These are phyloP conservation scores for Epinephelus moara DNA, from an alignment of 2,113 vertebrate species.

Conservation along the genomic window DNA sequence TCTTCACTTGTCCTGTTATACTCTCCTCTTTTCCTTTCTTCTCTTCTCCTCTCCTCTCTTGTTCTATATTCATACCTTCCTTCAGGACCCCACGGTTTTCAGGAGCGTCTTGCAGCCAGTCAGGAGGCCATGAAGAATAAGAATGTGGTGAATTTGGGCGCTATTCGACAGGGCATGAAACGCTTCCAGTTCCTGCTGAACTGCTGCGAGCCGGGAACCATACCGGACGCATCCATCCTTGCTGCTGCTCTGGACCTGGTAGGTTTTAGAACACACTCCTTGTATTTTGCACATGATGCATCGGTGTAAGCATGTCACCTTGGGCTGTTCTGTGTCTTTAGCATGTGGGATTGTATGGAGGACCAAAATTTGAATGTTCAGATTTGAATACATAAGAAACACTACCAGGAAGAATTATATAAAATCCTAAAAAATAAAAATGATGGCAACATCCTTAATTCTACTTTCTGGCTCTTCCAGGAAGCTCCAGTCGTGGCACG, in stretches of 20 bases:
- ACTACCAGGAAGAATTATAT: no score
- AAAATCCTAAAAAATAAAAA: no score
- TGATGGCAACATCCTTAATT: not conserved
- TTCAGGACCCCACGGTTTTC: slow-evolving; percentile 94
- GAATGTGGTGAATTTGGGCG: slow-evolving; percentile 96
- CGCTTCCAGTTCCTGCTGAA: slow-evolving; percentile 98
- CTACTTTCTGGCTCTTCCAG: slow-evolving; percentile 74
- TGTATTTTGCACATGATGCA: no score
- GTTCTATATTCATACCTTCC: slow-evolving; percentile 8
- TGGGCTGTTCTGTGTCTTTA: no score
- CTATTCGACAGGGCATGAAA: slow-evolving; percentile 99
- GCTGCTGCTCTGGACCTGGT: slow-evolving; percentile 97
- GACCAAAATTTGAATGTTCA: no score
- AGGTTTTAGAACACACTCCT: not conserved
- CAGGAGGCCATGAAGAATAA: slow-evolving; percentile 97
- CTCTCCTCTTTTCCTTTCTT: not conserved
- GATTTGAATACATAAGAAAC: no score
- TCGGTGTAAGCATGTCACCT: no score
- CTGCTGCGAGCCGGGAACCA: slow-evolving; percentile 98
- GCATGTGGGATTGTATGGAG: no score
- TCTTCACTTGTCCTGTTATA: slow-evolving; percentile 5
- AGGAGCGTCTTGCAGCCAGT: slow-evolving; percentile 91
- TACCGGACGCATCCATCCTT: slow-evolving; percentile 96
- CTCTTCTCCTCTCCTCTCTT: not conserved
- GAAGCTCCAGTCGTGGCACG: slow-evolving; percentile 96